Base-by-base conservation (phyloP, 2,797 vertebrate genomes). In the Myotis vivesi region DNA sequence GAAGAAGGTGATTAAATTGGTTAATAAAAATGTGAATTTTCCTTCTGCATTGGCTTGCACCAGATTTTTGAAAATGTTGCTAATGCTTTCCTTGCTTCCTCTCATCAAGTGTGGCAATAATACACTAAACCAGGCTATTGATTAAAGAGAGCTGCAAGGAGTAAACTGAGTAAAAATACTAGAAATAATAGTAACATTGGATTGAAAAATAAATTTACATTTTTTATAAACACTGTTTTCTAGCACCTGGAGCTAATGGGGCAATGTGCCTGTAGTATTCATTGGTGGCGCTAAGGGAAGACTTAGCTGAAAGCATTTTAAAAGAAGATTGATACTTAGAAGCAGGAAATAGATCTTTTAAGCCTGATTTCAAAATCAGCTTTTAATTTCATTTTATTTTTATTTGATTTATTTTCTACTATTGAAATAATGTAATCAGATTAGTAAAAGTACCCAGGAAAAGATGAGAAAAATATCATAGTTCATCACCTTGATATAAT, bases 301-400 rank as follows among this genome's bases (percentile, higher is more conserved):
- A 69, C 33, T 53, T 75, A 28, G 38, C 62, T 82, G 73, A 89
- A 75, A 71, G 22, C 20, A 25, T 79, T 80, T 94, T 76, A 25
- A 76, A 59, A 84, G 41, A 72, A 89, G 33, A 25, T 22, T 33
- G 4, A 41, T 41, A 57, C 36, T 66, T 92, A 80, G 71, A 86
- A 77, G 68, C 25, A 87, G 36, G 59, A 88, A 92, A 59, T 71
- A 89, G 25, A 71, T 71, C 38, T 79, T 75, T 64, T 6, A 96
- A 49, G 69, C 13, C 19, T 49, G 19, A 38, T 82, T 69, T 88
- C 23, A 25, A 93, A 73, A 64, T 75, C 55, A 87, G 41, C 6
- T 94, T 94, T 57, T 85, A 85, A 86, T 88, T 76, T 87, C 16
- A 38, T 92, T 25, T 87, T 41, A 72, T 49, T 91, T 82, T 87